Evolutionary conservation across 2,113 vertebrate genomes (phyloP), one percentile per base, ranked within the genome.

Genomic region (Vireo altiloquus): DNA sequence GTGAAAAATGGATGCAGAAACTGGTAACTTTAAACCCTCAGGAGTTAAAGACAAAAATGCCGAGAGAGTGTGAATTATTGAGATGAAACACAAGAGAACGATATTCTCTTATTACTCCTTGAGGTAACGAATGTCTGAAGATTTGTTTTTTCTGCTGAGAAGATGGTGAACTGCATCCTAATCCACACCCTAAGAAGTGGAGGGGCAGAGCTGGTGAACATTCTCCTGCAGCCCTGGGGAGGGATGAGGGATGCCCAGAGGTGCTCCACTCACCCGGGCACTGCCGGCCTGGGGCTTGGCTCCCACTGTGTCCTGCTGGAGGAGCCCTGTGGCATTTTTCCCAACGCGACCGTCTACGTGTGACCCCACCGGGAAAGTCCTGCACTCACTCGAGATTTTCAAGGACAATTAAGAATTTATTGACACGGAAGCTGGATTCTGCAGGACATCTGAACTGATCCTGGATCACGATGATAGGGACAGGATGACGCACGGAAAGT

Each of bases 301-400:
- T 76, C 12, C 28, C 59, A 18, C 30, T 1, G 0, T 0, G 21
- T 20, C 11, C 14, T 3, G 1, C 1, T 21, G 42, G 10, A 39
- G 23, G 14, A 56, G 20, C 12, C 6, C 7, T 0, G 25, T 2
- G 35, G 11, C 6, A 2, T 27, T 33, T 33, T 44, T 22, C 3
- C 19, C 19, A 3, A 3, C 0, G 16, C 9, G 8, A 2, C 65
- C 6, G 9, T 3, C 46, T 5, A 1, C 1, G 0, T 39, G 23
- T 47, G 23, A 35, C 44, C 15, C n/a, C 30, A 4, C 27, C 2
- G 5, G 17, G 13, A 28, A 47, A 7, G 54, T 30, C 15, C 52
- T n/a, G 37, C 1, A 12, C 30, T 22, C 61, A 9, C 37, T 35
- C 7, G 2, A 11, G 6, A 2, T 18, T 23, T 42, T 33, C 20